These are phyloP conservation scores for Malacosoma neustria DNA, from an alignment of 2,888 invertebrate genomes.

Conservation along the genomic window DNA sequence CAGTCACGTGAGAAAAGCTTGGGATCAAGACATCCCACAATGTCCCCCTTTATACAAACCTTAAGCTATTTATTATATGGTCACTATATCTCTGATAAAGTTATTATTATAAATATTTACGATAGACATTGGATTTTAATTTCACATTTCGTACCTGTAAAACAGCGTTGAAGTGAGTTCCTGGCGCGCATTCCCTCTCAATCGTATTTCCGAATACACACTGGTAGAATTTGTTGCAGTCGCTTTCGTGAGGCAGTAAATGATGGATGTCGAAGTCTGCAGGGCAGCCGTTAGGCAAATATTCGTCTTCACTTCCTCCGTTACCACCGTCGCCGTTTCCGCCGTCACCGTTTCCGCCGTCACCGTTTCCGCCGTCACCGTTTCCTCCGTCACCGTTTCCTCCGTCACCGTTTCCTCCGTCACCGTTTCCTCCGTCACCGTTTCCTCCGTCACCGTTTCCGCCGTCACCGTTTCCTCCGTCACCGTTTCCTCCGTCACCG, in stretches of 20 bases:
- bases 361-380: slow-evolving; percentile 2
- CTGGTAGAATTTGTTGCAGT: slow-evolving; percentile 35
- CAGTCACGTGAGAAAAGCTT: too few species aligned
- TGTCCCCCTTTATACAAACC: too few species aligned
- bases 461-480: slow-evolving; percentile 5
- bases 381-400: too few species aligned
- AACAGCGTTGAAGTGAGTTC: slow-evolving; percentile 30
- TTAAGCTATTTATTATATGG: too few species aligned
- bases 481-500: slow-evolving; percentile 7
- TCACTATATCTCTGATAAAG: too few species aligned
- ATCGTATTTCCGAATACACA: slow-evolving; percentile 31
- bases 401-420: too few species aligned
- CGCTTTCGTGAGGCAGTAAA: slow-evolving; percentile 31
- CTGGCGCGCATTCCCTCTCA: slow-evolving; percentile 22
- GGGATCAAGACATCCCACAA: too few species aligned
- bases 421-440: too few species aligned
- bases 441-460: slow-evolving; percentile 8
- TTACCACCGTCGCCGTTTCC: slow-evolving; percentile 3
- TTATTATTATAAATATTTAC: too few species aligned
- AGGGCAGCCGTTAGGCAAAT: slow-evolving; percentile 33
- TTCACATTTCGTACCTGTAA: slow-evolving; percentile 29
- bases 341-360: slow-evolving; percentile 5
- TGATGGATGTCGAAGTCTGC: slow-evolving; percentile 20
- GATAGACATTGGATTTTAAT: too few species aligned
- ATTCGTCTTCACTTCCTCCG: slow-evolving; percentile 2